Evolutionary conservation across 2,888 invertebrate genomes (phyloP).

Genomic region (Agrochola macilenta): DNA sequence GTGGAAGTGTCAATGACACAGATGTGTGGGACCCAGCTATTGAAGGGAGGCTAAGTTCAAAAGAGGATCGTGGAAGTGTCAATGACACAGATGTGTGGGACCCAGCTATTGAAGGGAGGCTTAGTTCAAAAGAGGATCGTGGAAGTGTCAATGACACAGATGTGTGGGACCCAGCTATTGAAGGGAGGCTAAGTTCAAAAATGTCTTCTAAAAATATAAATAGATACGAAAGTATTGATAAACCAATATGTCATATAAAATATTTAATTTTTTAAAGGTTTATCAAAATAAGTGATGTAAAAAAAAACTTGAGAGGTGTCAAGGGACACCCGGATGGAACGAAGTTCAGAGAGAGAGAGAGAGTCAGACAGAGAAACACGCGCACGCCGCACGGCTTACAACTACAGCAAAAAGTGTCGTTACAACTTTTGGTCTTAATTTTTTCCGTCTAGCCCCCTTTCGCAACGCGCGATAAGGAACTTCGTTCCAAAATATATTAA

Average conservation of each 20-base stretch:
- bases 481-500: neutral
- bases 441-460: too few species aligned
- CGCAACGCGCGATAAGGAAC: too few species aligned
- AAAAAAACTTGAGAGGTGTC: too few species aligned
- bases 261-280: too few species aligned
- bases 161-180: slow-evolving; percentile 5
- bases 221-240: neutral
- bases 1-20: slow-evolving; percentile 42
- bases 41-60: neutral
- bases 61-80: slow-evolving; percentile 42
- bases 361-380: too few species aligned
- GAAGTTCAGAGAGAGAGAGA: too few species aligned
- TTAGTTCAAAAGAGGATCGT: slow-evolving; percentile 21
- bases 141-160: slow-evolving; percentile 39
- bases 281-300: neutral
- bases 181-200: neutral
- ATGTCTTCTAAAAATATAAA: too few species aligned
- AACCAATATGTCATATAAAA: neutral
- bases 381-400: too few species aligned
- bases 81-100: slow-evolving; percentile 30
- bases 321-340: too few species aligned
- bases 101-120: neutral
- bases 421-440: too few species aligned
- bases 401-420: too few species aligned
- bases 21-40: slow-evolving; percentile 9